A percentile compares a stretch with the other conserved stretches of the same genome.
Evolutionary conservation across 2,888 invertebrate genomes (phyloP).

Genomic region (Drosophila rellima): DNA sequence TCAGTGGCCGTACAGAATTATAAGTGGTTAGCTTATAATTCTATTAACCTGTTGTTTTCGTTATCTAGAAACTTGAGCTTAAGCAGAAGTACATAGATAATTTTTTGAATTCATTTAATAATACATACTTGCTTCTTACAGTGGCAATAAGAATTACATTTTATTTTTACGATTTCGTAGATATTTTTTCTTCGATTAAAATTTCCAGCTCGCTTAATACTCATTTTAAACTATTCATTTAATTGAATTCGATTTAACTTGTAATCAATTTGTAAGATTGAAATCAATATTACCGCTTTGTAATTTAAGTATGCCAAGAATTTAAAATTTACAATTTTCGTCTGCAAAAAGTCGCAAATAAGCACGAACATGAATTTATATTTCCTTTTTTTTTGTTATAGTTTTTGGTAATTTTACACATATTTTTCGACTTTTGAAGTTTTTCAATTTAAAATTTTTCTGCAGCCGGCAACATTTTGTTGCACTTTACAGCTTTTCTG

Average conservation of each 20-base stretch:
- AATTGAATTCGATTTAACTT: not conserved
- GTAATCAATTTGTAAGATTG: not conserved
- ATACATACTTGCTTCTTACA: no score
- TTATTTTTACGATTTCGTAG: no score
- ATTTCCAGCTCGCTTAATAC: not conserved
- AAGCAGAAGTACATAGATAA: no score
- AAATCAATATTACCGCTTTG: constrained; percentile 8
- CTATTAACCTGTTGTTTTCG: not conserved
- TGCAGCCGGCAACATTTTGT: constrained; percentile 34
- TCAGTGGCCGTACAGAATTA: constrained; percentile 7
- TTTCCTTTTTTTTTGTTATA: constrained; percentile 11
- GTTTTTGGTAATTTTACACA: constrained; percentile 18
- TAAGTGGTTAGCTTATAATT: not conserved
- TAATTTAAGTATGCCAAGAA: not conserved
- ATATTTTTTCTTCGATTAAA: no score
- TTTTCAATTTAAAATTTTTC: constrained; percentile 21
- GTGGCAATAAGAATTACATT: no score
- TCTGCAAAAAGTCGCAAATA: constrained; percentile 17
- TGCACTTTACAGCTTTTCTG: constrained; percentile 35
- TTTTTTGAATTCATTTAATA: no score
- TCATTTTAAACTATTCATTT: not conserved
- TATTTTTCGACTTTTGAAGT: constrained; percentile 21
- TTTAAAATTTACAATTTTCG: not conserved
- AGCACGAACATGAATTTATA: constrained; percentile 53
- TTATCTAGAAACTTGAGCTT: no score